These are phyloP conservation scores for Lordiphosa mommai DNA, from an alignment of 1,140 invertebrate genomes.

Conservation along the genomic window DNA sequence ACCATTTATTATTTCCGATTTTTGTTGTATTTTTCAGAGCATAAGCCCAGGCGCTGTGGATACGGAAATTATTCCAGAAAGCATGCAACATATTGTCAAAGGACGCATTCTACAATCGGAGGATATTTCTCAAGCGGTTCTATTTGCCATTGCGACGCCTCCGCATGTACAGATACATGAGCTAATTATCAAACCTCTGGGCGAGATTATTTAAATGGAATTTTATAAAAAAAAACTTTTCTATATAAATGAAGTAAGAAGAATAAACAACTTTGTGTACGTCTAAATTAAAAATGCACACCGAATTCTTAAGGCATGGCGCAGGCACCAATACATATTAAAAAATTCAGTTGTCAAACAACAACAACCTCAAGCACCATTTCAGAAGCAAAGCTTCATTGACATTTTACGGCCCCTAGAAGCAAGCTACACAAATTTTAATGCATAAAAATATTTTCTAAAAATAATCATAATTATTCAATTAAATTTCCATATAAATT, in stretches of 20 bases:
- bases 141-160: conserved; percentile 81
- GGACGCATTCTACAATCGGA: conserved; percentile 65
- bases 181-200: conserved; percentile 65
- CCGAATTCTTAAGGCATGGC: too few species aligned
- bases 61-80: conserved; percentile 81
- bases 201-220: conserved; percentile 43
- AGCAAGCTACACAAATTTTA: too few species aligned
- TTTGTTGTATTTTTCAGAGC: conserved; percentile 72
- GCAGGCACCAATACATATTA: too few species aligned
- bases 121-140: conserved; percentile 81
- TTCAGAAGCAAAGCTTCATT: too few species aligned
- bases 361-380: too few species aligned
- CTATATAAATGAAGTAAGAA: too few species aligned
- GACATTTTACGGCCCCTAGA: too few species aligned
- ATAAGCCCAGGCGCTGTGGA: conserved; percentile 82
- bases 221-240: background rate
- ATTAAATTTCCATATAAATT: conserved; percentile 1
- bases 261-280: too few species aligned
- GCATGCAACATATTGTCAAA: conserved; percentile 15
- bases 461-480: conserved; percentile 18
- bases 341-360: too few species aligned
- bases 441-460: too few species aligned
- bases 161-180: conserved; percentile 80
- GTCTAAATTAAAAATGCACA: too few species aligned
- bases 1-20: too few species aligned